These are phyloP conservation scores for Frieseomelitta varia DNA, from an alignment of 1,140 invertebrate genomes.

Conservation along the genomic window DNA sequence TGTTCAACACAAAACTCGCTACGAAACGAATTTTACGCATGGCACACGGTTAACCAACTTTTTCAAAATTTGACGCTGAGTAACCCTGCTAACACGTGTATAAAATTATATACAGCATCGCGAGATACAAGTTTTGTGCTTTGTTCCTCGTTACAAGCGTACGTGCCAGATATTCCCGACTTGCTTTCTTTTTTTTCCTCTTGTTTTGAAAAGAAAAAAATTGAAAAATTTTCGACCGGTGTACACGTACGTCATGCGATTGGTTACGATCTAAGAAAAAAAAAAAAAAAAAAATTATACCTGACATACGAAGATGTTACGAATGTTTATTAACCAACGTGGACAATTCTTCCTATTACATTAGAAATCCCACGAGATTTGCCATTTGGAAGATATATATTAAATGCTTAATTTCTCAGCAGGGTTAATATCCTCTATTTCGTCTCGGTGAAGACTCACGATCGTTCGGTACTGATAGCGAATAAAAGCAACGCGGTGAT, in stretches of 20 bases:
- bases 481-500: constrained; percentile 60
- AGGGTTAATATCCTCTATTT: constrained; percentile 53
- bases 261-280: constrained; percentile 32
- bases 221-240: constrained; percentile 54
- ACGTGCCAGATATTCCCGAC: constrained; percentile 8
- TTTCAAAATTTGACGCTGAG: constrained; percentile 50
- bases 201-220: constrained; percentile 20
- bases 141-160: constrained; percentile 32
- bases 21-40: constrained; percentile 68
- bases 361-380: constrained; percentile 12
- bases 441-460: constrained; percentile 23
- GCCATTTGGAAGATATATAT: constrained; percentile 49
- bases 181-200: not conserved
- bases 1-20: constrained; percentile 45
- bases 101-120: constrained; percentile 73
- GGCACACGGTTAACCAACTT: constrained; percentile 64
- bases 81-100: constrained; percentile 65
- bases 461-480: constrained; percentile 28
- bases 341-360: constrained; percentile 16
- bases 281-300: constrained; percentile 27
- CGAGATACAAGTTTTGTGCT: constrained; percentile 54
- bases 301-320: constrained; percentile 44
- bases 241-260: constrained; percentile 31
- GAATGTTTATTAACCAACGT: constrained; percentile 16
- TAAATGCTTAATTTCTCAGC: constrained; percentile 58